Evolutionary conservation across 1,140 invertebrate genomes (phyloP).

Genomic region (Drosophila triauraria): DNA sequence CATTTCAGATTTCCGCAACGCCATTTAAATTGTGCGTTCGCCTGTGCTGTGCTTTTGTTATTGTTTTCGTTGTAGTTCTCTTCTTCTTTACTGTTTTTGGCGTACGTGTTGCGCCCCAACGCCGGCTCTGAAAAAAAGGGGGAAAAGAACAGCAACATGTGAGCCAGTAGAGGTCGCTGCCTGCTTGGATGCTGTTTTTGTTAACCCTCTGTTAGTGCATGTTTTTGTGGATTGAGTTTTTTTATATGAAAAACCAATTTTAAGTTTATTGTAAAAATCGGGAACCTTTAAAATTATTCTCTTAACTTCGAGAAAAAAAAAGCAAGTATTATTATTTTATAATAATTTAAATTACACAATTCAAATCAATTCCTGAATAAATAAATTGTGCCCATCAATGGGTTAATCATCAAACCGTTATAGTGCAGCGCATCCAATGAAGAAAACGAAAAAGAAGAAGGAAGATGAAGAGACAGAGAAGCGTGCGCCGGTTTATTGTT

Average conservation of each 20-base stretch:
- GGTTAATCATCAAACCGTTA: constrained; percentile 11
- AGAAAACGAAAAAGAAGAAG: neutral
- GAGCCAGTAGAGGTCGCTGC: constrained; percentile 4
- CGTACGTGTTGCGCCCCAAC: constrained; percentile 73
- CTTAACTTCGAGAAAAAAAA: no score
- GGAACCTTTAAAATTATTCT: no score
- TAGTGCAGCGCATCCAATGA: neutral
- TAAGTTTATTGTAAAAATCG: no score
- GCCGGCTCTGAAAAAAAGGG: constrained; percentile 31
- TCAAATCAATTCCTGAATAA: no score
- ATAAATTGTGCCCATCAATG: constrained; percentile 3
- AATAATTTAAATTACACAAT: no score
- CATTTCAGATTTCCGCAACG: constrained; percentile 75
- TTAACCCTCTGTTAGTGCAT: neutral
- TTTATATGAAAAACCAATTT: no score
- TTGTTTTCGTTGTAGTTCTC: constrained; percentile 19
- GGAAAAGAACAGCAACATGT: constrained; percentile 15
- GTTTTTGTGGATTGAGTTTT: no score
- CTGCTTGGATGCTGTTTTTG: constrained; percentile 9
- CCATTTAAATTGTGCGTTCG: constrained; percentile 55
- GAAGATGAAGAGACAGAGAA: neutral
- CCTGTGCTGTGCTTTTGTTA: constrained; percentile 18
- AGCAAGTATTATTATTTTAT: no score
- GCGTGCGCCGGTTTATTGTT: constrained; percentile 32
- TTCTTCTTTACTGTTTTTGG: constrained; percentile 46